A percentile compares a stretch with the other conserved stretches of the same genome.
Conservation (phyloP, 2,113 vertebrate species). For the Zootoca vivipara region DNA sequence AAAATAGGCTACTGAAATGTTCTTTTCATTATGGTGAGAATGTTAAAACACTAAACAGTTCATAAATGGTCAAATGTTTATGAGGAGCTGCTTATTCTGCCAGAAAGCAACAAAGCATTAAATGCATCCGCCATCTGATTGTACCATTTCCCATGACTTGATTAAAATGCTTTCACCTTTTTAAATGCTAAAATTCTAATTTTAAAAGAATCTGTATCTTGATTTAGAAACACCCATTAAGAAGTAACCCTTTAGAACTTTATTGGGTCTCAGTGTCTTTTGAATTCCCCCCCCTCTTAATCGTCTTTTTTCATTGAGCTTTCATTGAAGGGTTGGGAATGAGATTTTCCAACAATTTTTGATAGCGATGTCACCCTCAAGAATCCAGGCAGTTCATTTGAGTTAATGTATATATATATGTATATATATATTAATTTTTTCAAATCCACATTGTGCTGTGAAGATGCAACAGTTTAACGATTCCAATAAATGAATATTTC, state of each 20-base stretch:
- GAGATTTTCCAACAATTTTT: background rate
- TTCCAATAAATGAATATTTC: background rate
- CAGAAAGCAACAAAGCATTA: background rate
- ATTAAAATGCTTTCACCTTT: background rate
- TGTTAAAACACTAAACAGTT: constrained; percentile 9
- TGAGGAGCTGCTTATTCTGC: background rate
- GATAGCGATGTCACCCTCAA: background rate
- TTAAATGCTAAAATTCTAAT: background rate
- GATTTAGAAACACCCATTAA: background rate
- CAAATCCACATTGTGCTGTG: background rate
- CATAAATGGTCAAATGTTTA: background rate
- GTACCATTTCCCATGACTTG: background rate
- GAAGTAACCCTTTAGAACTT: background rate
- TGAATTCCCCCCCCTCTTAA: no score
- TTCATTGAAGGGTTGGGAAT: no score
- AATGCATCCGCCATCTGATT: background rate
- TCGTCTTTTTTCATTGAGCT: background rate
- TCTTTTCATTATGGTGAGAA: background rate
- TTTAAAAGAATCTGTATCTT: background rate
- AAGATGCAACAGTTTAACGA: background rate
- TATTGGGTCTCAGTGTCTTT: no score
- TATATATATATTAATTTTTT: background rate
- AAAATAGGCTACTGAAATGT: background rate
- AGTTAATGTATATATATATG: background rate
- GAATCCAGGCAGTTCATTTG: background rate